Percentiles rank a stretch among this genome's conserved stretches.
These are phyloP conservation scores for Mesoligia furuncula DNA, from an alignment of 2,888 invertebrate species.

Conservation along the genomic window DNA sequence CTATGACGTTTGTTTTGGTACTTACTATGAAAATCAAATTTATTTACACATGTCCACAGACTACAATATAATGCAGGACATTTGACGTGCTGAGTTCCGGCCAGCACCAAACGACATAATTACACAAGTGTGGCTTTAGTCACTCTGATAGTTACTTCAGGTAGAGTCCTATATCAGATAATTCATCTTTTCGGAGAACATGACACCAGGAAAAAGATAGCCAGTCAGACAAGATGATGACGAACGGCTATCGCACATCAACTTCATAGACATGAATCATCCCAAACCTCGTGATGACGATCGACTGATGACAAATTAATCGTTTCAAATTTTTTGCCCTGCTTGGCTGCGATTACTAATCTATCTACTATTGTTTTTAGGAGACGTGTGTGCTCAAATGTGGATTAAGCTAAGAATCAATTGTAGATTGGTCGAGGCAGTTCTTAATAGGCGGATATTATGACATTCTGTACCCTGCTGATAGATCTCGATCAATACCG, in stretches of 20 bases:
- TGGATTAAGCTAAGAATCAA: neutral
- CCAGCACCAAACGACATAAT: conserved; percentile 12
- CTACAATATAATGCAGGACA: no score
- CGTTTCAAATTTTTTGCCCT: conserved; percentile 5
- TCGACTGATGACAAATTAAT: conserved; percentile 39
- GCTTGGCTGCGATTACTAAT: neutral
- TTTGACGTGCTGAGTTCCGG: neutral
- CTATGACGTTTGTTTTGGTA: conserved; percentile 17
- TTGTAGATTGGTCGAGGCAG: neutral
- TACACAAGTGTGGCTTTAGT: conserved; percentile 26
- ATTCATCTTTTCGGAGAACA: conserved; percentile 34
- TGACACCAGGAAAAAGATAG: conserved; percentile 42
- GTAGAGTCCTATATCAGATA: conserved; percentile 23
- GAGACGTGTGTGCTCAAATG: neutral
- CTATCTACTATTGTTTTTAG: conserved; percentile 5
- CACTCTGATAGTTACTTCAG: conserved; percentile 13
- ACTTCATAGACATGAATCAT: conserved; percentile 40
- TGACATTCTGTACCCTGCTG: neutral
- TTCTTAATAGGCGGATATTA: neutral
- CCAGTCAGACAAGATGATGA: conserved; percentile 45
- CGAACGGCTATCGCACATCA: conserved; percentile 34
- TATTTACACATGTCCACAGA: conserved; percentile 18
- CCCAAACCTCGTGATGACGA: conserved; percentile 27
- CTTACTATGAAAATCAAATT: conserved; percentile 11
- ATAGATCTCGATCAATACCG: neutral